Evolutionary conservation across 2,888 invertebrate species (phyloP), one percentile per base, ranked within the genome.

Genomic region (Drosophila nr. fundita): DNA sequence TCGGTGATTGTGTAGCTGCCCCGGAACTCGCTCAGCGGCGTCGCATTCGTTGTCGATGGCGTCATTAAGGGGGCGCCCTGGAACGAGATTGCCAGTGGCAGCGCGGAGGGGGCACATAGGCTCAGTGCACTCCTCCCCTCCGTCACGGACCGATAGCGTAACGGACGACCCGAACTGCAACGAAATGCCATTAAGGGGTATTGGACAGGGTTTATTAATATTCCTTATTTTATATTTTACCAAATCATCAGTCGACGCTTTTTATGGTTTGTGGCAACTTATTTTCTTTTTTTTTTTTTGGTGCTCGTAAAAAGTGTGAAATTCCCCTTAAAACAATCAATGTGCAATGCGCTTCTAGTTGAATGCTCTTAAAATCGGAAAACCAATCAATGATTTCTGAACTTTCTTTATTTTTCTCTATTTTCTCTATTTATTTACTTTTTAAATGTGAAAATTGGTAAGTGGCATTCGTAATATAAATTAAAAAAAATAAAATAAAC

Each of bases 51-150:
- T 24, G 92, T 89, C 40, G 93, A 92, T 76, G 87, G 93, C 86
- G 92, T 92, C 91, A 92, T 92, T 82, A 90, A 90, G 73, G 90
- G 93, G 75, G 96, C 95, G 8, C 96, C 96, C 88, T 96, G 95
- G 61, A 96, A 94, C 76, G 96, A 96, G 91, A 96, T 96, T 73
- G 96, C 96, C 81, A 97, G 91, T 0, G 97, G 96, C 18, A 96
- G 93, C 1, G 96, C 95, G 29, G 96, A 96, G 24, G 96, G 94
- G 4, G 96, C 96, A 89, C 96, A 96, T 13, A 96, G 93, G 87
- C 96, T 96, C 4, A 96, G 94, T 0, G 96, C 95, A 18, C 96
- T 95, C 6, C 96, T 94, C 15, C 95, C 95, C 53, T 96, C 96
- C 27, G 95, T 96, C 11, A 95, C 96, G 5, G 96, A 95, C 61